Evolutionary conservation across 2,797 vertebrate species (phyloP), one percentile per base, ranked within the genome.

Genomic region (Chanos chanos): DNA sequence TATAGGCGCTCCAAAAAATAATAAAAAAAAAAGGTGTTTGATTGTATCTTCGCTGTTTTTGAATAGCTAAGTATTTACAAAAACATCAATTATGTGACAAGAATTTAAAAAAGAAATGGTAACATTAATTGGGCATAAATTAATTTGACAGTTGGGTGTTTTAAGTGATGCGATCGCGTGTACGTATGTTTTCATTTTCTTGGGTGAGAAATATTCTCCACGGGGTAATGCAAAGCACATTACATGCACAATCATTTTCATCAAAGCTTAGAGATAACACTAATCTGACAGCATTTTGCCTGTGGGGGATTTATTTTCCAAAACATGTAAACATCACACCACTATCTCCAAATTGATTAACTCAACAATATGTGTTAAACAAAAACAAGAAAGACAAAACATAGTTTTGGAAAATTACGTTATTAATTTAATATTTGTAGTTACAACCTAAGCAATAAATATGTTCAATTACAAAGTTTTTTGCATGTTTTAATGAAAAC

Each of bases 1-100:
- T 44, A 82, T 36, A 70, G 77, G 43, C 54, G 36, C 66, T 66
- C 75, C 19, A 31, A 47, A 75, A 72, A 57, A 61, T 47, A 51
- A 45, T 72, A 41, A 54, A 55, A 43, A 25, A 58, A 60, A 24
- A 30, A 60, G 52, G 40, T 48, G 48, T 53, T 60, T 55, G 59
- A 22, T 34, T 73, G 73, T 73, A 76, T 75, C 68, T 79, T 15
- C 71, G 43, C 18, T 19, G 18, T 61, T 58, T 52, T 75, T 78
- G 45, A 81, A 77, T 70, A 60, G 54, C 59, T 36, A 72, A 80
- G 75, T 61, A 75, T 83, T 85, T 81, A 87, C 83, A 82, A 84
- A 72, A 77, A 81, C 78, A 49, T 68, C 78, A 87, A 86, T 88
- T 87, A 88, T 77, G 72, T 34, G 1, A 19, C 22, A 25, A 50